These are phyloP conservation scores for Clivina fossor DNA, from an alignment of 2,888 invertebrate species.

Conservation along the genomic window DNA sequence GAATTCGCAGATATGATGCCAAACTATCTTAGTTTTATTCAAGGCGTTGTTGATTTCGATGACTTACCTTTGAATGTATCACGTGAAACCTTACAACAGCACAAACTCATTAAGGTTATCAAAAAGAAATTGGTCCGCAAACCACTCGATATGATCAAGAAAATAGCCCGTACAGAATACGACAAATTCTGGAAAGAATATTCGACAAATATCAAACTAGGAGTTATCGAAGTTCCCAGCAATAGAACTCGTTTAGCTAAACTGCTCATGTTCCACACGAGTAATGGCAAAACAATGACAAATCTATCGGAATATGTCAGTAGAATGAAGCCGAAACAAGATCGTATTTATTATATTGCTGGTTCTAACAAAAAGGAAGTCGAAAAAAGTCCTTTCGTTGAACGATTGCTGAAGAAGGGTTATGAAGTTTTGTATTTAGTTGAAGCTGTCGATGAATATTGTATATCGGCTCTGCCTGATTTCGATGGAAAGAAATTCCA, in stretches of 20 bases:
- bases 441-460: constrained; percentile 98
- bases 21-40: constrained; percentile 91
- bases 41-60: constrained; percentile 98
- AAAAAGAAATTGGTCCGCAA: constrained; percentile 98
- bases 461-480: constrained; percentile 93
- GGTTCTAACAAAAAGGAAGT: constrained; percentile 86
- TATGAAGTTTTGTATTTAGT: constrained; percentile 93
- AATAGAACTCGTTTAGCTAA: constrained; percentile 96
- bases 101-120: constrained; percentile 97
- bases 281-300: constrained; percentile 65
- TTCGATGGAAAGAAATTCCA: constrained; percentile 99
- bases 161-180: constrained; percentile 86
- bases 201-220: constrained; percentile 82
- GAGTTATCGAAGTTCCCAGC: constrained; percentile 96
- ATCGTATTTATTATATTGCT: constrained; percentile 95
- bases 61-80: constrained; percentile 98
- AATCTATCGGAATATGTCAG: constrained; percentile 86
- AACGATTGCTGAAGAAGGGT: constrained; percentile 83
- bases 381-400: constrained; percentile 91
- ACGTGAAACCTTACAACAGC: constrained; percentile 97
- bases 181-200: constrained; percentile 98
- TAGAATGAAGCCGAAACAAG: constrained; percentile 94
- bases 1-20: constrained; percentile 99
- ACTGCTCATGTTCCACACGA: constrained; percentile 87
- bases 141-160: constrained; percentile 97